Conservation (phyloP, 2,797 vertebrate species). For the Spondyliosoma cantharus region DNA sequence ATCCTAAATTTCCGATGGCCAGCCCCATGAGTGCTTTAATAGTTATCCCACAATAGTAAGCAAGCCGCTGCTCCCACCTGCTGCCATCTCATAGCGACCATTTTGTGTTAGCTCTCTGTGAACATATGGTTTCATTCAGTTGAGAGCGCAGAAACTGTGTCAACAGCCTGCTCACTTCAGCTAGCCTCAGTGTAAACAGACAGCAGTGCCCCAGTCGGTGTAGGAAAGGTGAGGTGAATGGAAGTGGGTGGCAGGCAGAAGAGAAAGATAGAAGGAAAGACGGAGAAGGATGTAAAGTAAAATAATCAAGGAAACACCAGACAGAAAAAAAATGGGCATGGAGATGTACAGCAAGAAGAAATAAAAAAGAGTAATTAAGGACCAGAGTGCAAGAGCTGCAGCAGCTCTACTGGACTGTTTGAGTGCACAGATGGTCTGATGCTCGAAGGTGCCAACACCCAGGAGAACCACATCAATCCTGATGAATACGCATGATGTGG, state of each 20-base stretch:
- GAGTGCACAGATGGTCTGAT: neutral
- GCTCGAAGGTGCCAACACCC: neutral
- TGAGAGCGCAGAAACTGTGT: constrained; percentile 5
- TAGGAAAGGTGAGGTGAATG: neutral
- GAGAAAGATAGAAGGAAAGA: neutral
- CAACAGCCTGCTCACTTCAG: neutral
- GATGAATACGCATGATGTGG: neutral
- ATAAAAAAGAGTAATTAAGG: constrained; percentile 2
- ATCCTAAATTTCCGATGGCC: constrained; percentile 14
- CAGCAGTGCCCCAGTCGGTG: neutral
- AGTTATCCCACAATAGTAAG: neutral
- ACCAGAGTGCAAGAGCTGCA: neutral
- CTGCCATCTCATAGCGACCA: neutral
- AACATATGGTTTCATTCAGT: constrained; percentile 8
- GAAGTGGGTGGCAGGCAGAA: neutral
- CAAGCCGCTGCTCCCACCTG: neutral
- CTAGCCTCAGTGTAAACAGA: neutral
- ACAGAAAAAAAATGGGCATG: neutral
- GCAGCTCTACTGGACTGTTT: neutral
- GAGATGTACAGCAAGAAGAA: neutral
- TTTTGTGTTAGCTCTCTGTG: neutral
- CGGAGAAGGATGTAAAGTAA: neutral
- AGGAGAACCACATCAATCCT: neutral
- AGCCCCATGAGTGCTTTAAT: neutral
- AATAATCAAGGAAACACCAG: constrained; percentile 24